A percentile compares a stretch with the other conserved stretches of the same genome.
phyloP scores from a whole-genome alignment of 2,888 invertebrate species.

The Galeopsomyia nigrocyanea region DNA sequence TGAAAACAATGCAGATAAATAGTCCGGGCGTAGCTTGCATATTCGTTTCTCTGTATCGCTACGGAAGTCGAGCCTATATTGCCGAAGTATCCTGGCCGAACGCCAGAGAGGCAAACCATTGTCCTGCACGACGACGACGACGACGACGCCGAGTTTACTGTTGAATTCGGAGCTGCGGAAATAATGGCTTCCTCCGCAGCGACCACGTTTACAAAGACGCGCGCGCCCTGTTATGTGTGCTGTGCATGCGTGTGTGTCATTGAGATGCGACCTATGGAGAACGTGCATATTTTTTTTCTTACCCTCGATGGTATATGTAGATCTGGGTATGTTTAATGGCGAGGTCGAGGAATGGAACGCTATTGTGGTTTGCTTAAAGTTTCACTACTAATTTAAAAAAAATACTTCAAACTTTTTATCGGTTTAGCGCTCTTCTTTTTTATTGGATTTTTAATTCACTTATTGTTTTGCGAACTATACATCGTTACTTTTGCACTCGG shows the following conservation, averaged over 20 bases:
- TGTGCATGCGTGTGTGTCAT: too few relatives aligned
- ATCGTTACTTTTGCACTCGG: too few relatives aligned
- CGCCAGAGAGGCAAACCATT: constrained; percentile 59
- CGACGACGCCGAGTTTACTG: constrained; percentile 44
- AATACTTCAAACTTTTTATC: too few relatives aligned
- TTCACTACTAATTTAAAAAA: too few relatives aligned
- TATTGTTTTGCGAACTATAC: too few relatives aligned
- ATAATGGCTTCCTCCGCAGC: constrained; percentile 56
- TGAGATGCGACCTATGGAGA: neutral
- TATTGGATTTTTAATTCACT: too few relatives aligned
- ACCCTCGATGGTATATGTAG: neutral
- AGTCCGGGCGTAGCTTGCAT: constrained; percentile 46
- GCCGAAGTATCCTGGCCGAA: constrained; percentile 58
- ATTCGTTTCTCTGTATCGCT: neutral
- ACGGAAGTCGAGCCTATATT: constrained; percentile 40
- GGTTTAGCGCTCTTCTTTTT: too few relatives aligned
- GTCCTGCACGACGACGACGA: constrained; percentile 54
- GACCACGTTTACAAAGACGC: constrained; percentile 11
- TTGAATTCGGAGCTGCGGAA: constrained; percentile 59
- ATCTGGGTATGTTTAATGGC: neutral
- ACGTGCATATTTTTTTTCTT: constrained; percentile 17
- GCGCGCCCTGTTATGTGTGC: neutral
- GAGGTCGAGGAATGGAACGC: too few relatives aligned
- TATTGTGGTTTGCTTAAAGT: too few relatives aligned
- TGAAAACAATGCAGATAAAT: constrained; percentile 64